phyloP scores from a whole-genome alignment of 2,888 invertebrate species.

The Leptopterna dolabrata region DNA sequence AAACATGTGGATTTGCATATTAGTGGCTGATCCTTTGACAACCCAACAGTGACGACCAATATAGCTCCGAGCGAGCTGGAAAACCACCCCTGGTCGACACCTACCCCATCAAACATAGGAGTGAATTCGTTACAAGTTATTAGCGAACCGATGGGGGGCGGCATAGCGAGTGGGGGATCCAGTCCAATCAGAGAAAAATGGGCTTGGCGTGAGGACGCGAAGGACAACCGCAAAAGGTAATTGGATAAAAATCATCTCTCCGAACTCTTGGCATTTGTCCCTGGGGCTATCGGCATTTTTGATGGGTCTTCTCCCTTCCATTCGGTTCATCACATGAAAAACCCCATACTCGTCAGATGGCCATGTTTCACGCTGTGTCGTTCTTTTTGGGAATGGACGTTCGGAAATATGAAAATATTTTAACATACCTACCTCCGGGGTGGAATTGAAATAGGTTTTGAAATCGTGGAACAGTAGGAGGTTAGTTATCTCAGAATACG shows the following conservation, averaged over 20 bases:
- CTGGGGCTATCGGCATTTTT: conserved; percentile 24
- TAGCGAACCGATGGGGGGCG: conserved; percentile 11
- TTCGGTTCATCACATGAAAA: neutral
- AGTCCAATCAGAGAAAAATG: conserved; percentile 31
- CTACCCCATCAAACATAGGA: neutral
- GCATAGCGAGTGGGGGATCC: neutral
- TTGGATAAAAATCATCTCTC: conserved; percentile 36
- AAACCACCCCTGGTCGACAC: neutral
- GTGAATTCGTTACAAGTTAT: conserved; percentile 7
- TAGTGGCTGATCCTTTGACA: neutral
- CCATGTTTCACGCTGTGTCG: neutral
- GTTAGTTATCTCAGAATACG: no score
- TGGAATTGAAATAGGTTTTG: no score
- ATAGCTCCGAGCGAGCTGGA: neutral
- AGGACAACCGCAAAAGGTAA: conserved; percentile 42
- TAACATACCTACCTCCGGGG: no score
- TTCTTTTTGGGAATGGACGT: neutral
- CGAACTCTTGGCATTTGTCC: conserved; percentile 41
- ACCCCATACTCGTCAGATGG: neutral
- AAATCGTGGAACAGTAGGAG: no score
- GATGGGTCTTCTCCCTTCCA: neutral
- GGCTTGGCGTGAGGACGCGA: conserved; percentile 26
- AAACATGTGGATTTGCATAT: neutral
- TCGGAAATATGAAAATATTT: no score
- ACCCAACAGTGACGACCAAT: neutral